Evolutionary conservation across 2,888 invertebrate species (phyloP), one percentile per base, ranked within the genome.

Genomic region (Argyresthia goedartella): DNA sequence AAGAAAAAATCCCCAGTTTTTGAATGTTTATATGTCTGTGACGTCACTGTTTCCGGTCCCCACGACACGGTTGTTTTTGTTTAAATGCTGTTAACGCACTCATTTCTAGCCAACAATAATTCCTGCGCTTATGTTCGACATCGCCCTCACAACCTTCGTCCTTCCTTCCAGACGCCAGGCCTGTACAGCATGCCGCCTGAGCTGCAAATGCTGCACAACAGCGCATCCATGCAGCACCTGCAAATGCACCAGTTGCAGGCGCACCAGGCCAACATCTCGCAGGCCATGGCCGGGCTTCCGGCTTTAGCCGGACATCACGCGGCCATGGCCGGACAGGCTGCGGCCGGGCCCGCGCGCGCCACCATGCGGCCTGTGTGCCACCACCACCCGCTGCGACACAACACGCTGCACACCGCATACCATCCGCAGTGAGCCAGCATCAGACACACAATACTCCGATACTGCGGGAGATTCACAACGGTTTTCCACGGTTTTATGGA

Each of bases 161-260:
- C 35, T 11, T 36, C 1, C 36, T 35, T 54, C 16, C 76, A 85
- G 82, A 76, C 73, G 58, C 81, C 84, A 59, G 74, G 84, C 58
- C 71, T 84, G 65, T 85, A 85, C 74, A 81, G 81, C 72, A 84
- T 82, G 85, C 86, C 86, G 72, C 86, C 86, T 35, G 85, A 84
- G 67, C 66, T 84, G 68, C 77, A 77, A 54, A 59, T 81, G 79
- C 64, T 82, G 64, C 84, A 82, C 69, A 67, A 65, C 69, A 81
- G 82, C 68, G 66, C 79, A 45, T 81, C 82, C 49, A 67, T 80
- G 78, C 84, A 81, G 61, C 82, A 77, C 62, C 70, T 81, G 57
- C 81, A 78, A 13, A 66, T 76, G 75, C 82, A 78, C 56, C 73
- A 73, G 55, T 65, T 72, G 65, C 55, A 56, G 56, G 52, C 55